Evolutionary conservation across 2,888 invertebrate species (phyloP).

Genomic region (Synergus itoensis): DNA sequence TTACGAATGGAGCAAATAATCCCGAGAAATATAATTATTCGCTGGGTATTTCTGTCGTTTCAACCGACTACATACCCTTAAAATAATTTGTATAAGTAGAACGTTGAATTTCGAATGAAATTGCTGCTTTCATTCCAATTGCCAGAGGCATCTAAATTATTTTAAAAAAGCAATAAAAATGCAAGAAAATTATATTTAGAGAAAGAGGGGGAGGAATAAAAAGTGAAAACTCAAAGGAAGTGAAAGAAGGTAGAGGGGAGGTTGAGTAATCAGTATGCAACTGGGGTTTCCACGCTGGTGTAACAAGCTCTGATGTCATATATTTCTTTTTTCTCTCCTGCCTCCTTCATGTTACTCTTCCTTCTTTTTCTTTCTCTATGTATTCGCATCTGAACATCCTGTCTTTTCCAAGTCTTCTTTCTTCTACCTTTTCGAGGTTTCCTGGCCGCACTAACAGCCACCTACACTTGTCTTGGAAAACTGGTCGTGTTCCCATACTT

Average conservation of each 20-base stretch:
- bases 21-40: too few relatives aligned
- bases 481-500: conserved; percentile 40
- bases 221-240: conserved; percentile 42
- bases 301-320: conserved; percentile 63
- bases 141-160: neutral
- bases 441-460: conserved; percentile 53
- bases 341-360: conserved; percentile 46
- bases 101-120: neutral
- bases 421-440: conserved; percentile 15
- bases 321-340: conserved; percentile 57
- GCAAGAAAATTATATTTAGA: conserved; percentile 1
- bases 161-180: neutral
- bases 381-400: conserved; percentile 46
- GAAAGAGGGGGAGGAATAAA: conserved; percentile 40
- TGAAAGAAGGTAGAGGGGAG: conserved; percentile 54
- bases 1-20: too few relatives aligned
- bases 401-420: conserved; percentile 40
- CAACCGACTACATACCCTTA: too few relatives aligned
- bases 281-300: conserved; percentile 59
- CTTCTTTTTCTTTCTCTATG: conserved; percentile 41
- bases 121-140: neutral
- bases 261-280: conserved; percentile 70
- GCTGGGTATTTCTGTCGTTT: too few relatives aligned
- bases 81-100: neutral
- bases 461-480: conserved; percentile 51